A percentile compares a stretch with the other conserved stretches of the same genome.
These are phyloP conservation scores for Aphidius colemani DNA, from an alignment of 2,888 invertebrate genomes.

Conservation along the genomic window DNA sequence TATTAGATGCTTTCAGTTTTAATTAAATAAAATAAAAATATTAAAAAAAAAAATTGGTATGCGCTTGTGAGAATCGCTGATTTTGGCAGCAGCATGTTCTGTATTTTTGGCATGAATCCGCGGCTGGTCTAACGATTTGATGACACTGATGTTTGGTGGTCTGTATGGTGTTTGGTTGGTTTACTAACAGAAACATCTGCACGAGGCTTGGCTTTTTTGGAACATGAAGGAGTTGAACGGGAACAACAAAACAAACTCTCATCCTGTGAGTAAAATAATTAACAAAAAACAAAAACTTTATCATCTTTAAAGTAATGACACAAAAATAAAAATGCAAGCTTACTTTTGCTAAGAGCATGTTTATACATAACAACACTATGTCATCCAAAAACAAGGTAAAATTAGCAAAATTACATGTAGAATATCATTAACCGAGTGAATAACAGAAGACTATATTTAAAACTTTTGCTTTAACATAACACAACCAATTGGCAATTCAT, in stretches of 20 bases:
- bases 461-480: constrained; percentile 3
- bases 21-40: not conserved
- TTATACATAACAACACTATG: constrained; percentile 1
- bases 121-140: constrained; percentile 47
- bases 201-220: constrained; percentile 68
- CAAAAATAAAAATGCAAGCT: constrained; percentile 2
- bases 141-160: constrained; percentile 46
- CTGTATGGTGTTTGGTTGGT: constrained; percentile 53
- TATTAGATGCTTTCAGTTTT: not conserved
- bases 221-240: constrained; percentile 59
- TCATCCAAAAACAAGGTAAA: constrained; percentile 4
- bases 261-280: constrained; percentile 52
- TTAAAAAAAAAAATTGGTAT: constrained; percentile 39
- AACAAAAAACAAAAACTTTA: constrained; percentile 12
- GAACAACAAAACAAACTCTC: constrained; percentile 53
- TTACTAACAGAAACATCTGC: constrained; percentile 67
- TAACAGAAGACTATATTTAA: too few relatives aligned
- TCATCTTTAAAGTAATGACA: not conserved
- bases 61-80: constrained; percentile 56
- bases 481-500: constrained; percentile 13
- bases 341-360: constrained; percentile 17
- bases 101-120: constrained; percentile 58
- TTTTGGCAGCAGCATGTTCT: constrained; percentile 59
- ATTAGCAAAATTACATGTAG: not conserved
- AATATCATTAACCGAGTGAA: too few relatives aligned